Evolutionary conservation across 2,113 vertebrate genomes (phyloP), one percentile per base, ranked within the genome.

Genomic region (Bubo scandiacus): DNA sequence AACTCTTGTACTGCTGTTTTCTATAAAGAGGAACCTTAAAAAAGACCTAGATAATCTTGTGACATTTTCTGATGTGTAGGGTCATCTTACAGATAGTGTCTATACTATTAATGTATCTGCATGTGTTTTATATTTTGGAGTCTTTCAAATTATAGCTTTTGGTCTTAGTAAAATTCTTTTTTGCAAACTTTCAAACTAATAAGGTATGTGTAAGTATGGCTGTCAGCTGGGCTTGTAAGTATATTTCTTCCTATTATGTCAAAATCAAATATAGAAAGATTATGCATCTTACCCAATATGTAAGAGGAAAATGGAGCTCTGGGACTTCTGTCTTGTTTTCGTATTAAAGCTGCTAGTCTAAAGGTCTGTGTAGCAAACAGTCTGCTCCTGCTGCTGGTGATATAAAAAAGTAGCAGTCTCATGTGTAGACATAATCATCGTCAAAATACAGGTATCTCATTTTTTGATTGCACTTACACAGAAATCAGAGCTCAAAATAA

Each of bases 401-500:
- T 59, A 54, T 2, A 57, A 84, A 88, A 68, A 70, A n/a, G 10
- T 6, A 78, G 14, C 57, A 86, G 34, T 83, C 36, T 78, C 13
- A 49, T 57, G 20, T 52, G 20, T n/a, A 93, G 73, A 65, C 27
- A 74, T 49, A 83, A 85, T 78, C 34, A 73, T 62, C 40, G 29
- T 87, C 81, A 72, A 92, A 87, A 91, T 26, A 30, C 21, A 86
- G 63, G n/a, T 90, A 58, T 77, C 87, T 92, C 17, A 58, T 40
- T 73, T 83, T 82, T 51, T 80, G 25, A 51, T 82, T 61, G 58
- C 27, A 27, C 57, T 94, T 75, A 43, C 12, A 62, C 22, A 75
- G 45, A 61, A 83, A 87, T 86, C 67, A 62, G n/a, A 77, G 51
- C 68, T 70, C 29, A 96, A 96, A 91, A 92, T 63, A 96, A 83